phyloP scores from a whole-genome alignment of 2,113 vertebrate species.

The Rhinoderma darwinii region DNA sequence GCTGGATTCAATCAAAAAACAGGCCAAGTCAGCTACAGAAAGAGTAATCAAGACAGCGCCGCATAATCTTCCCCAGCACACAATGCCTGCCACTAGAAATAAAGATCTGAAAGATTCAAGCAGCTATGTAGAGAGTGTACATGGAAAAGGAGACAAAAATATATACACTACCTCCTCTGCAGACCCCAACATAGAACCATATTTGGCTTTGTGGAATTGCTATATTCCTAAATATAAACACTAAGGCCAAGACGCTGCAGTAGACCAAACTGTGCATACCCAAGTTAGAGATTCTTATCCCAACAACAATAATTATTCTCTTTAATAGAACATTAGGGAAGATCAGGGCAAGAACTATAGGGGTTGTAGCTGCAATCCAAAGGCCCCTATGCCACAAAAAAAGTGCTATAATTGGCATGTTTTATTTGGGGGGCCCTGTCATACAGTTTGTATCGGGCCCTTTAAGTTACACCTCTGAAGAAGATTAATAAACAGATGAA shows the following conservation, averaged over 20 bases:
- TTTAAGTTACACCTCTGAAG: neutral
- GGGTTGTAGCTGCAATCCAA: neutral
- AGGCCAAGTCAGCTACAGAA: neutral
- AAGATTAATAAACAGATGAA: neutral
- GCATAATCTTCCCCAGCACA: neutral
- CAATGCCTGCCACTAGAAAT: neutral
- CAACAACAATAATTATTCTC: neutral
- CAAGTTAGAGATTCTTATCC: neutral
- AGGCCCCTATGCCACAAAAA: neutral
- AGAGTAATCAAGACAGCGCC: slow-evolving; percentile 3
- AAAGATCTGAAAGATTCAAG: neutral
- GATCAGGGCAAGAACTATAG: neutral
- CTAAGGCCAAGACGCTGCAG: neutral
- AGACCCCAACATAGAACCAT: slow-evolving; percentile 15
- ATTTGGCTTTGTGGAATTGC: slow-evolving; percentile 42
- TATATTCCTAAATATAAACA: slow-evolving; percentile 29
- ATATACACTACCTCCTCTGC: neutral
- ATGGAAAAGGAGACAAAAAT: neutral
- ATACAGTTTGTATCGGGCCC: neutral
- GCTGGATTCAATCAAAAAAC: slow-evolving; percentile 15
- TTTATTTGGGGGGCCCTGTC: neutral
- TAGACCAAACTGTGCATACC: neutral
- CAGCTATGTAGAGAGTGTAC: neutral
- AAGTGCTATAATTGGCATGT: too few species aligned
- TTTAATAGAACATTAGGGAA: neutral